These are phyloP conservation scores for Lipotes vexillifer DNA, from an alignment of 2,113 vertebrate species.

Conservation along the genomic window DNA sequence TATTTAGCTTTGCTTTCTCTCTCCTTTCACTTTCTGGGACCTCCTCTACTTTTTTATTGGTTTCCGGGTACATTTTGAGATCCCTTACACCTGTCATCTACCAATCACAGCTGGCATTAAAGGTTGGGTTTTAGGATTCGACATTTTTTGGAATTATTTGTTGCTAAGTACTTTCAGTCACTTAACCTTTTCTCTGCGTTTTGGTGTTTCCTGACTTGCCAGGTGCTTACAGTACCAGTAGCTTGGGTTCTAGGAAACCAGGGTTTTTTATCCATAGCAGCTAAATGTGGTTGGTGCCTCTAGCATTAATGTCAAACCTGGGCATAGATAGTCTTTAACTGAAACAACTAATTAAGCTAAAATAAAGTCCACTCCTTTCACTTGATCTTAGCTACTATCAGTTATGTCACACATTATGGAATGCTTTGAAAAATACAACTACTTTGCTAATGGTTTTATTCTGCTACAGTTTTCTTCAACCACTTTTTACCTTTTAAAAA, in stretches of 20 bases:
- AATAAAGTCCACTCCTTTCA: background rate
- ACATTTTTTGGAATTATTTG: background rate
- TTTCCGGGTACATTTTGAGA: background rate
- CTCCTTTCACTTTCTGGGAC: background rate
- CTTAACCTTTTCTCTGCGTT: background rate
- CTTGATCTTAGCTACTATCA: background rate
- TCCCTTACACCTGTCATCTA: background rate
- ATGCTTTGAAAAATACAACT: background rate
- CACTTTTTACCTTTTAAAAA: background rate
- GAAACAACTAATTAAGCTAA: background rate
- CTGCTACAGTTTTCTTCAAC: slow-evolving; percentile 8
- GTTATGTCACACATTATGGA: background rate
- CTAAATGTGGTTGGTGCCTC: background rate
- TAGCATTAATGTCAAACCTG: background rate
- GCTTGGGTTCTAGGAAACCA: background rate
- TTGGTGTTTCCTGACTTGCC: background rate
- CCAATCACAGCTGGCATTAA: background rate
- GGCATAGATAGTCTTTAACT: background rate
- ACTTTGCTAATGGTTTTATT: background rate
- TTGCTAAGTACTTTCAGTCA: background rate
- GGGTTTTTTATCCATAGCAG: background rate
- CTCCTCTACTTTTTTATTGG: background rate
- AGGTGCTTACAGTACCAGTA: background rate
- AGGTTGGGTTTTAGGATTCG: background rate
- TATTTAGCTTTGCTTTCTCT: slow-evolving; percentile 16